Conservation (phyloP, 2,888 invertebrate genomes). For the Argyresthia albistria region DNA sequence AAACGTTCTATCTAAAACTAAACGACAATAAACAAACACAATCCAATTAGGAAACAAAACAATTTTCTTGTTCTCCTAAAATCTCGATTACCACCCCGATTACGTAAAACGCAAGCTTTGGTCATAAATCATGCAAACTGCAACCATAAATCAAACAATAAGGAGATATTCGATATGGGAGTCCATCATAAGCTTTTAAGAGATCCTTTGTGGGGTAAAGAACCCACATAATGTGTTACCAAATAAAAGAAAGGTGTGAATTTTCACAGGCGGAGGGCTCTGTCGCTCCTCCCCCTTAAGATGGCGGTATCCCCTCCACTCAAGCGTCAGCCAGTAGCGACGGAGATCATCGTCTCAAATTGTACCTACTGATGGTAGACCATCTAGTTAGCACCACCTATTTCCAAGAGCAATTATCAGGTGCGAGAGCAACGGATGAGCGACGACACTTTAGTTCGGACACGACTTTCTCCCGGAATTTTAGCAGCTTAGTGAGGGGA, state of each 20-base stretch:
- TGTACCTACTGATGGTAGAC: slow-evolving; percentile 52
- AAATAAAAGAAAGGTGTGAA: slow-evolving; percentile 73
- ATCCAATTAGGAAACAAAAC: not conserved
- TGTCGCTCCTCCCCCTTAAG: slow-evolving; percentile 50
- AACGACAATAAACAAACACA: too few relatives aligned
- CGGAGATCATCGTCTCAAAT: slow-evolving; percentile 37
- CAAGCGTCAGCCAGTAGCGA: slow-evolving; percentile 49
- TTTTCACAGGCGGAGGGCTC: slow-evolving; percentile 60
- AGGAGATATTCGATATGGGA: slow-evolving; percentile 51
- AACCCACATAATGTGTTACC: slow-evolving; percentile 64
- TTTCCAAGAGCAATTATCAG: slow-evolving; percentile 66
- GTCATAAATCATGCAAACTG: slow-evolving; percentile 54
- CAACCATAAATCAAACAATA: slow-evolving; percentile 63
- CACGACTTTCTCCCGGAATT: not conserved
- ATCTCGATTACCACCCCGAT: too few relatives aligned
- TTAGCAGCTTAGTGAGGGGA: not conserved
- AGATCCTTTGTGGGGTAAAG: slow-evolving; percentile 63
- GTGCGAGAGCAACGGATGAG: not conserved
- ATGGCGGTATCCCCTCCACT: slow-evolving; percentile 62
- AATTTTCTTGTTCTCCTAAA: not conserved
- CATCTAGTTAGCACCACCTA: slow-evolving; percentile 51
- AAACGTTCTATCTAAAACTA: too few relatives aligned
- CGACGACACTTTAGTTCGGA: not conserved
- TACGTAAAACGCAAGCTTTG: not conserved
- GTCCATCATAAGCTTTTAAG: slow-evolving; percentile 67